Conservation (phyloP, 2,797 vertebrate species). For the Mareca strepera region DNA sequence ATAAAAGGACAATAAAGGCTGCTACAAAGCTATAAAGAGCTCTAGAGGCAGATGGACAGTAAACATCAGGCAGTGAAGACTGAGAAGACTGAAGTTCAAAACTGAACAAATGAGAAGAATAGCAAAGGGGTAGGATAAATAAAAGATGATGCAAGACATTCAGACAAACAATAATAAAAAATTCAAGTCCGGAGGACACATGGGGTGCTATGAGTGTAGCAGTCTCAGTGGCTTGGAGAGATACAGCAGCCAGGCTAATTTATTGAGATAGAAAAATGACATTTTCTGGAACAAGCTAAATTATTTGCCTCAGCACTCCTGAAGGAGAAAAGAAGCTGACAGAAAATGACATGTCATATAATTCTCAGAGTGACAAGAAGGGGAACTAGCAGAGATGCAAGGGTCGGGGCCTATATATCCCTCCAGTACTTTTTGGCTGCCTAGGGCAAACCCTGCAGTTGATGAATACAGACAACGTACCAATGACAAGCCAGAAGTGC, state of each 20-base stretch:
- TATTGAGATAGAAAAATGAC: constrained; percentile 39
- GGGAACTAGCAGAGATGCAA: constrained; percentile 9
- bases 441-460: background rate
- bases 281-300: constrained; percentile 54
- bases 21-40: background rate
- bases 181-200: background rate
- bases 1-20: background rate
- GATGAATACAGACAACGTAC: background rate
- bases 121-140: constrained; percentile 17
- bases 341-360: constrained; percentile 48
- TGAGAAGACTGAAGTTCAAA: background rate
- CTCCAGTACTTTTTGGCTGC: background rate
- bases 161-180: constrained; percentile 27
- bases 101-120: background rate
- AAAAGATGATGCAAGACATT: background rate
- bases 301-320: constrained; percentile 41
- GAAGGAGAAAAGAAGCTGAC: constrained; percentile 53
- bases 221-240: background rate
- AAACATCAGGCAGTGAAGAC: background rate
- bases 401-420: background rate
- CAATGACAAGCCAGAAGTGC: background rate
- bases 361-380: constrained; percentile 39
- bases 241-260: constrained; percentile 28
- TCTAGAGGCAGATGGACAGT: background rate
- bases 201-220: background rate